Base-by-base conservation (phyloP, 2,888 invertebrate genomes). In the Blastobasis adustella region DNA sequence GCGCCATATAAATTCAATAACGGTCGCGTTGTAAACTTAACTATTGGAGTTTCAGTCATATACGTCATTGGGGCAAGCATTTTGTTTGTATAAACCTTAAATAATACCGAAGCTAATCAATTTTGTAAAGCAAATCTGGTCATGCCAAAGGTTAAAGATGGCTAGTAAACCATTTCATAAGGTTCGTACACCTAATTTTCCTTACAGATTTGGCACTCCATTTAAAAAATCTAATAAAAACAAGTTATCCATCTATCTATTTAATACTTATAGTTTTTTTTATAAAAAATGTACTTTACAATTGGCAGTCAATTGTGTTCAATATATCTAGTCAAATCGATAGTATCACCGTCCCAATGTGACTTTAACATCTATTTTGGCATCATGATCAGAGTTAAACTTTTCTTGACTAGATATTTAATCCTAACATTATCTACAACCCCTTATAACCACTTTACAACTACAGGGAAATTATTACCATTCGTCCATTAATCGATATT, bases 231-330 rank as follows among this genome's bases (percentile, higher is more conserved):
- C 71, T 76, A 82, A 71, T 76, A 76, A 85, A 54, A 86, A 77
- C 73, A 81, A 80, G 71, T 77, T 79, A 79, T 73, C 75, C 73
- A 79, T 77, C 83, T 85, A 86, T 79, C 82, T 88, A 83, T 81
- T 23, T 23, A 23, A 23, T 23, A 75, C 81, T 80, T 84, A 84
- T 73, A 76, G 77, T 78, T 63, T 71, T 42, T 23, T 69, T 80
- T 83, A 82, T 81, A 84, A 87, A 23, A 86, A 82, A 81, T 78
- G 66, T 76, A 70, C 57, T 65, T 70, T 83, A 82, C 87, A 86
- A 87, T 86, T 87, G 87, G 87, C 87, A 87, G 87, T 88, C 85
- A 86, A 86, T 82, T 86, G 85, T 80, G 70, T 73, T 69, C 74
- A 79, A 75, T 76, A 74, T 71, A 61, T 71, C 78, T 82, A 86